Evolutionary conservation across 2,888 invertebrate species (phyloP).

Genomic region (Luperina nickerlii): DNA sequence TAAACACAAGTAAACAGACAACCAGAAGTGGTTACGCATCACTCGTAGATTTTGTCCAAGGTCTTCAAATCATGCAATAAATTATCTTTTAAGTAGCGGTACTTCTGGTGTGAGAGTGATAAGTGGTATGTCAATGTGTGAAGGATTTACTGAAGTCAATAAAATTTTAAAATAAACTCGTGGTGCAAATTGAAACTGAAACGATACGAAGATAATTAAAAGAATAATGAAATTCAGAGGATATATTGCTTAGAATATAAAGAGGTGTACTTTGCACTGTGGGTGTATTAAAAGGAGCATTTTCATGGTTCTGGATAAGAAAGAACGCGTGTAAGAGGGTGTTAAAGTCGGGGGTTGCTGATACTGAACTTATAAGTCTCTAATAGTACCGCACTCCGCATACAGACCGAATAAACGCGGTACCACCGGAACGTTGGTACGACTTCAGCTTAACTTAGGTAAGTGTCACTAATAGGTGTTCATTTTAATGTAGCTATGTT

Average conservation of each 20-base stretch:
- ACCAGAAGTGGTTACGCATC: constrained; percentile 78
- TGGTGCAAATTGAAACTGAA: background rate
- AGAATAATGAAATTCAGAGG: background rate
- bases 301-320: background rate
- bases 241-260: background rate
- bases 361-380: constrained; percentile 25
- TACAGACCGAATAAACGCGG: constrained; percentile 11
- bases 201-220: background rate
- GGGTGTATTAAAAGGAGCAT: background rate
- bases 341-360: constrained; percentile 11
- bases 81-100: constrained; percentile 49
- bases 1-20: constrained; percentile 76
- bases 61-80: constrained; percentile 66
- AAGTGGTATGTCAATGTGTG: constrained; percentile 19
- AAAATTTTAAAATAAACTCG: background rate
- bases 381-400: constrained; percentile 26
- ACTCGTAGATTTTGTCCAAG: constrained; percentile 73
- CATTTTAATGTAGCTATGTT: constrained; percentile 15
- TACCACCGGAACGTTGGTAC: constrained; percentile 42
- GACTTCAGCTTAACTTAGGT: constrained; percentile 28
- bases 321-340: background rate
- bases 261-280: background rate
- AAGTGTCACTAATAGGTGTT: constrained; percentile 32
- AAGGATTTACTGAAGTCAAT: constrained; percentile 13
- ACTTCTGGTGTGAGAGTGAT: constrained; percentile 33